These are phyloP conservation scores for Discoglossus pictus DNA, from an alignment of 2,797 vertebrate species.

Conservation along the genomic window DNA sequence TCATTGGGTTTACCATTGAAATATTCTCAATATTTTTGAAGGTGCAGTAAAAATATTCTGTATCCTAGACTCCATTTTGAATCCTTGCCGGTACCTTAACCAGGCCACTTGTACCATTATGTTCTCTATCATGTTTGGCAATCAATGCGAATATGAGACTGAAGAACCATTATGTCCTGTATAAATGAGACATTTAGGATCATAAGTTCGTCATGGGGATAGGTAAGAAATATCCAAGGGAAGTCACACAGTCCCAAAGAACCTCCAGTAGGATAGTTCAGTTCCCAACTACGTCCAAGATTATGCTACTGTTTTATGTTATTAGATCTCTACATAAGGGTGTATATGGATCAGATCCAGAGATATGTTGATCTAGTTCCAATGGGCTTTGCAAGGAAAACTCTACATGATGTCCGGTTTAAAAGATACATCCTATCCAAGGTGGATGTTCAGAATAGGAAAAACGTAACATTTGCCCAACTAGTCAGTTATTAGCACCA, in stretches of 20 bases:
- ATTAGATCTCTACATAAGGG: too few relatives aligned
- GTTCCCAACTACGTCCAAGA: too few relatives aligned
- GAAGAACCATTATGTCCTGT: not conserved
- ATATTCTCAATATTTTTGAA: too few relatives aligned
- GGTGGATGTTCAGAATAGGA: conserved; percentile 18
- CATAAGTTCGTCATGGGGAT: conserved; percentile 17
- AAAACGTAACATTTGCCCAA: too few relatives aligned
- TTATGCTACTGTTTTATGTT: too few relatives aligned
- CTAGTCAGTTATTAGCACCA: too few relatives aligned
- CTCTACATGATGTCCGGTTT: conserved; percentile 9
- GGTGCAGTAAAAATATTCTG: too few relatives aligned
- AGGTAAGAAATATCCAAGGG: conserved; percentile 15
- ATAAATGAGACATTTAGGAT: not conserved
- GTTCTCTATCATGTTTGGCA: conserved; percentile 28
- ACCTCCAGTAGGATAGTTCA: too few relatives aligned
- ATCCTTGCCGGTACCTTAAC: not conserved
- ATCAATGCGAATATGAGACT: conserved; percentile 28
- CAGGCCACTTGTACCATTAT: conserved; percentile 10
- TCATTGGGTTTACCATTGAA: too few relatives aligned
- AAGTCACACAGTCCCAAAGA: not conserved
- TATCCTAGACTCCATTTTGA: conserved; percentile 7
- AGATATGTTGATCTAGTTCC: conserved; percentile 11
- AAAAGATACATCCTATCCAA: conserved; percentile 18
- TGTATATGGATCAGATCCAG: too few relatives aligned
- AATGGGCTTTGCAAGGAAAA: conserved; percentile 25